Percentiles rank a stretch among this genome's conserved stretches.
Evolutionary conservation across 2,113 vertebrate species (phyloP).

Genomic region (Corvus moneduloides): DNA sequence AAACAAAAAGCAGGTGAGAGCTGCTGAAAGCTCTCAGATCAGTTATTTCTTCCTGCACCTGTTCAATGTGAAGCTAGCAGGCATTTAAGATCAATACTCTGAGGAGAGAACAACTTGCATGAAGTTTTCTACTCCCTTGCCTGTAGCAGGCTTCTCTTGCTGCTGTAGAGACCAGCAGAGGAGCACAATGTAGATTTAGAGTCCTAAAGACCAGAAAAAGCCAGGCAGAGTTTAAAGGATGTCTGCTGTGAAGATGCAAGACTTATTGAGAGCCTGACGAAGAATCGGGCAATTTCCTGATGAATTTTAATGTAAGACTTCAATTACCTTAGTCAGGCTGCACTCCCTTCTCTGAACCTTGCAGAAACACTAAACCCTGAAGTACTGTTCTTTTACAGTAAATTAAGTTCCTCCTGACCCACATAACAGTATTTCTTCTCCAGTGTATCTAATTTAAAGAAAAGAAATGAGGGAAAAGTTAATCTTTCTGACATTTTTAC

Average conservation of each 20-base stretch:
- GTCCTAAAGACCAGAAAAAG: background rate
- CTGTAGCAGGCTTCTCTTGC: background rate
- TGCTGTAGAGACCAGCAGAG: background rate
- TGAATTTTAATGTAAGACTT: conserved; percentile 47
- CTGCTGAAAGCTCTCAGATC: background rate
- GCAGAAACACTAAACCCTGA: background rate
- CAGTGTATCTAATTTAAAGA: conserved; percentile 8
- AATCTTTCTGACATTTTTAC: conserved; percentile 28
- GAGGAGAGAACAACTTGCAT: background rate
- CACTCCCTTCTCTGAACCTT: background rate
- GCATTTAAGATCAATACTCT: background rate
- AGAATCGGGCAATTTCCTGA: background rate
- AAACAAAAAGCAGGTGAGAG: background rate
- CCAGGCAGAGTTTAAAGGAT: background rate
- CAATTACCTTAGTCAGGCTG: background rate
- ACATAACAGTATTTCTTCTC: background rate
- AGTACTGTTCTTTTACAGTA: conserved; percentile 20
- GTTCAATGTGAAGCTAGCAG: background rate
- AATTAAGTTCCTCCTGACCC: conserved; percentile 44
- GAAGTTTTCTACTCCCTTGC: background rate
- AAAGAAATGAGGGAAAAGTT: conserved; percentile 40
- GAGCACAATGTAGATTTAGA: background rate
- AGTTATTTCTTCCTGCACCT: background rate
- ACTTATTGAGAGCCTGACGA: background rate
- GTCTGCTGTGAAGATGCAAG: conserved; percentile 14